Evolutionary conservation across 2,888 invertebrate genomes (phyloP), one percentile per base, ranked within the genome.

Genomic region (Drosophila dives): DNA sequence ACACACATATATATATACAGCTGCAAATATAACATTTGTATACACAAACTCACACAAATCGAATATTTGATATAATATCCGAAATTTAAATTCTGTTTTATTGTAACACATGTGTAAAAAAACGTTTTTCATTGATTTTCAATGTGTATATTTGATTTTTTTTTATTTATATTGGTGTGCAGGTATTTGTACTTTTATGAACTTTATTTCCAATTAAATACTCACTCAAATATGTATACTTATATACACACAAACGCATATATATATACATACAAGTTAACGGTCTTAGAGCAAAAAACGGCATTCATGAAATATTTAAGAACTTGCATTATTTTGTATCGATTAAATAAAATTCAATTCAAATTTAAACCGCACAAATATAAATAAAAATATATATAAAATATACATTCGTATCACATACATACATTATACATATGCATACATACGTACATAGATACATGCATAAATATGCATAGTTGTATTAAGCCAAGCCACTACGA

Each of bases 401-500:
- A 45, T 20, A 3, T 15, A 45, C 45, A 20, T 45, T 23, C 23
- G 8, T 3, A 45, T 20, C 50, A 61, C 50, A 54, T 69, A 64
- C 42, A 49, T 62, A 64, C 40, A 55, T 59, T 17, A 49, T 42
- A 36, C 15, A 42, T 26, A 20, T 38, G 8, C 38, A 53, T 29
- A 53, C 50, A 36, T 64, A 45, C 38, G 40, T 38, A 45, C 54
- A 67, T 48, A 34, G 36, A 73, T 73, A 64, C 61, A 64, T 50
- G 60, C 26, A 72, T 66, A 66, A 58, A 11, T 55, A 59, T 63
- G 36, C 42, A 72, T 68, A 55, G 59, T 62, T 64, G 61, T 67
- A 71, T 74, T 50, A 63, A 45, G 62, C 66, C 81, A 86, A 86
- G 82, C 84, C 73, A 86, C 70, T 82, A 66, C 23, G 64, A 68